phyloP scores from a whole-genome alignment of 2,797 vertebrate genomes.

The Tokudaia muenninki region DNA sequence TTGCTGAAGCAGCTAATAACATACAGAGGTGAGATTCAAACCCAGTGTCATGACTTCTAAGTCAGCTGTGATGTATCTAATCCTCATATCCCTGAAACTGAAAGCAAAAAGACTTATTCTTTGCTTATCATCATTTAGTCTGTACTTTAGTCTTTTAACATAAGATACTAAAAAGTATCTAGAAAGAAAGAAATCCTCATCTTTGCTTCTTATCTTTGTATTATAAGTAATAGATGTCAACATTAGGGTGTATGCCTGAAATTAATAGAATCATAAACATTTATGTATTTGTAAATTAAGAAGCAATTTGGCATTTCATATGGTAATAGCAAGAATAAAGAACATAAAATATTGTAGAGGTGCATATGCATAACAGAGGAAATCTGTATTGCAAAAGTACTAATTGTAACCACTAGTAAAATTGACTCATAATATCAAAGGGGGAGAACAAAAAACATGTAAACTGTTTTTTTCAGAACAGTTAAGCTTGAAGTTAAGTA shows the following conservation, averaged over 20 bases:
- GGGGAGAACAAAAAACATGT: not conserved
- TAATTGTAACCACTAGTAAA: constrained; percentile 11
- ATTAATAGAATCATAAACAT: not conserved
- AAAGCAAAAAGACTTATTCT: not conserved
- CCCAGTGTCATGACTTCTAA: not conserved
- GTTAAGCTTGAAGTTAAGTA: constrained; percentile 12
- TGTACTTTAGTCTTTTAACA: not conserved
- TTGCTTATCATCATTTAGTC: not conserved
- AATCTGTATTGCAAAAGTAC: not conserved
- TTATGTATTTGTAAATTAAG: constrained; percentile 48
- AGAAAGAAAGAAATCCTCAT: not conserved
- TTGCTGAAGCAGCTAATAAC: not conserved
- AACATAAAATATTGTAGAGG: not conserved
- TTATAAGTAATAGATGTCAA: not conserved
- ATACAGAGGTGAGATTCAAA: not conserved
- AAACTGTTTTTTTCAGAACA: not conserved
- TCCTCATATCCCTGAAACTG: not conserved
- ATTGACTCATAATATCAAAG: not conserved
- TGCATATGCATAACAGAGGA: not conserved
- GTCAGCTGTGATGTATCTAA: not conserved
- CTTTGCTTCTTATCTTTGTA: not conserved
- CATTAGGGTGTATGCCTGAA: not conserved
- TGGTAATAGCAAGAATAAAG: not conserved
- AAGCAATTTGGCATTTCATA: not conserved
- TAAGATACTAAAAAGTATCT: not conserved